Base-by-base conservation (phyloP, 1,140 invertebrate species). In the Musca domestica region DNA sequence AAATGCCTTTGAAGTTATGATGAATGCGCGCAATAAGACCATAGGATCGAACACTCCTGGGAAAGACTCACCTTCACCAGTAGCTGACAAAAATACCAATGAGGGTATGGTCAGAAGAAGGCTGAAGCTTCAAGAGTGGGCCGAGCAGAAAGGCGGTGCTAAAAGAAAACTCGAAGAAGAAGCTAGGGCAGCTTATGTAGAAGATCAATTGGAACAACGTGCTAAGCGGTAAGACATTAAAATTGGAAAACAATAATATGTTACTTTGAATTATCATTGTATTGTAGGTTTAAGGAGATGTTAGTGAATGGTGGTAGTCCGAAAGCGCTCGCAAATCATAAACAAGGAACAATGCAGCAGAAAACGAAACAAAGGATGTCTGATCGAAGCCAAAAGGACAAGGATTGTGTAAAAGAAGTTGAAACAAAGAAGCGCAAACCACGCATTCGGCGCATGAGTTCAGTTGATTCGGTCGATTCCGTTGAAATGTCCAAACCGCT, bases 1-100 rank as follows among this genome's bases (percentile, higher is more conserved):
- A n/a, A 81, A 89, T 85, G 87, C 86, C 23, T 89, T 89, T 77
- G 81, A 87, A 71, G 73, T 88, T 41, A 81, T 89, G 80, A 89
- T 89, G 88, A 85, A 85, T 70, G 84, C 85, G 20, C 80, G 87
- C 70, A 85, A 87, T 72, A 87, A 87, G 72, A 83, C 83, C 46
- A 84, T 89, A 69, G 88, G 88, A 15, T 74, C 72, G n/a, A 89
- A 89, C 82, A 85, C 86, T 19, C 83, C 84, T 12, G 88, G 87
- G 0, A 86, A 85, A 76, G 83, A 85, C 58, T 47, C 68, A 25
- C 0, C 67, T 12, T 49, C 46, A 2, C 47, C 48, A 3, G 69
- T 69, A 22, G 69, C 75, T 54, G 69, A 74, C 41, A 30, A 49
- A 66, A 75, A 81, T 64, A 76, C 81, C 22, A 83, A 81, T 67